Percentiles rank a stretch among this genome's conserved stretches.
Conservation (phyloP, 2,888 invertebrate genomes). For the Aplocera efformata region DNA sequence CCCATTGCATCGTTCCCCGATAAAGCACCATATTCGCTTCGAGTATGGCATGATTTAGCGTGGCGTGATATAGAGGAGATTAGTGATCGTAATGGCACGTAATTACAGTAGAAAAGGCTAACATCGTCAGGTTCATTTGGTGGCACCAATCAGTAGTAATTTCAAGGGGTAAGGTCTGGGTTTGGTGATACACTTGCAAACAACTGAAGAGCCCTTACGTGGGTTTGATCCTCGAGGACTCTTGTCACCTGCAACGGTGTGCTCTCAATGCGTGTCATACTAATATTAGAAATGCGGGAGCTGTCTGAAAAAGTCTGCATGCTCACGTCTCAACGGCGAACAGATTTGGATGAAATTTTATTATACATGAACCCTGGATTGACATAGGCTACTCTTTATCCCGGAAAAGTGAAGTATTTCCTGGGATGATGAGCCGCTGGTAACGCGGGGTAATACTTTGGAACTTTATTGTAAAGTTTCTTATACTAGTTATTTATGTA, state of each 20-base stretch:
- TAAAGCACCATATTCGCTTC: slow-evolving; percentile 40
- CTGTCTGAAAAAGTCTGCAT: too few relatives aligned
- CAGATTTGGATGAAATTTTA: too few relatives aligned
- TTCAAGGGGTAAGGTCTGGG: slow-evolving; percentile 61
- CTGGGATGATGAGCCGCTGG: too few relatives aligned
- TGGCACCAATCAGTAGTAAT: slow-evolving; percentile 63
- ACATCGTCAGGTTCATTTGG: slow-evolving; percentile 76
- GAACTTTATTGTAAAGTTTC: too few relatives aligned
- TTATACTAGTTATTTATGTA: too few relatives aligned
- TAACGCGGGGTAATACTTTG: too few relatives aligned
- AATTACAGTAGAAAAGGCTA: slow-evolving; percentile 78
- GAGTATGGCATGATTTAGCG: slow-evolving; percentile 39
- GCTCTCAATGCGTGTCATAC: too few relatives aligned
- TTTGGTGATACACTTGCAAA: slow-evolving; percentile 64
- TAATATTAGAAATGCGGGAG: too few relatives aligned
- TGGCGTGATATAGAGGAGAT: slow-evolving; percentile 47
- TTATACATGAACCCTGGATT: too few relatives aligned
- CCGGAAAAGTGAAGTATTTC: too few relatives aligned
- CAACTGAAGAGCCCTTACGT: slow-evolving; percentile 35
- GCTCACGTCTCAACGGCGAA: too few relatives aligned
- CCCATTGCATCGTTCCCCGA: slow-evolving; percentile 23
- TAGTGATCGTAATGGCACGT: slow-evolving; percentile 74
- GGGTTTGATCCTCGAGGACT: slow-evolving; percentile 3
- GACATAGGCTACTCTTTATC: too few relatives aligned
- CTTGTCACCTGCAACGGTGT: slow-evolving; percentile 9